Evolutionary conservation across 2,888 invertebrate genomes (phyloP), one percentile per base, ranked within the genome.

Genomic region (Amblyjoppa fuscipennis): DNA sequence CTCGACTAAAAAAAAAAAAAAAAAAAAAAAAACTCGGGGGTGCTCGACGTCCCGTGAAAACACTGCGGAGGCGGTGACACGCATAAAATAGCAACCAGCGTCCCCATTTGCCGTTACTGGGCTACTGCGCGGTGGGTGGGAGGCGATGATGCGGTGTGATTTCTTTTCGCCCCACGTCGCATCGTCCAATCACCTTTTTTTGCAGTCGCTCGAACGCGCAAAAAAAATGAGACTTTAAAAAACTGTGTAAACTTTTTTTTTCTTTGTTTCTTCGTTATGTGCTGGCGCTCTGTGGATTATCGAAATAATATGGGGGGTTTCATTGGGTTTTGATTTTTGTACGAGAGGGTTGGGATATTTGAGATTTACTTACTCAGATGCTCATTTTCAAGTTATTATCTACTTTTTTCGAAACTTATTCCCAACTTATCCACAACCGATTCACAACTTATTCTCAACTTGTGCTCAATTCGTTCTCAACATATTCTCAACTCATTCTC

Each of bases 11-110:
- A 75, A 45, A 41, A 41, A 41, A 41, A 41, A 45, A 41, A 41
- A 45, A 45, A 45, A 64, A 38, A 87, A 87, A 89, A 87, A 90
- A 84, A 88, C 61, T 61, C 34, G 88, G 90, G 91, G 92, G 92
- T 93, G 94, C 88, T 93, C 93, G 91, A 16, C 90, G 93, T 93
- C 92, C 93, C 93, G 93, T 94, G 92, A 94, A 94, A 94, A 93
- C 92, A 91, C 91, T 90, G 87, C 88, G 92, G 91, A 92, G 93
- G 93, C 91, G 93, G 92, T 91, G 92, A 93, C 93, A 92, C 93
- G 91, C 92, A 91, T 92, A 93, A 91, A 93, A 91, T 90, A 92
- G 88, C 90, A 88, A 89, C 89, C 88, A 79, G 83, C 87, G 87
- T 77, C 87, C 87, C 85, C 81, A 84, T 83, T 83, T 87, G 81